Percentiles rank a stretch among this genome's conserved stretches.
Evolutionary conservation across 2,113 vertebrate species (phyloP).

Genomic region (Butorides virescens): DNA sequence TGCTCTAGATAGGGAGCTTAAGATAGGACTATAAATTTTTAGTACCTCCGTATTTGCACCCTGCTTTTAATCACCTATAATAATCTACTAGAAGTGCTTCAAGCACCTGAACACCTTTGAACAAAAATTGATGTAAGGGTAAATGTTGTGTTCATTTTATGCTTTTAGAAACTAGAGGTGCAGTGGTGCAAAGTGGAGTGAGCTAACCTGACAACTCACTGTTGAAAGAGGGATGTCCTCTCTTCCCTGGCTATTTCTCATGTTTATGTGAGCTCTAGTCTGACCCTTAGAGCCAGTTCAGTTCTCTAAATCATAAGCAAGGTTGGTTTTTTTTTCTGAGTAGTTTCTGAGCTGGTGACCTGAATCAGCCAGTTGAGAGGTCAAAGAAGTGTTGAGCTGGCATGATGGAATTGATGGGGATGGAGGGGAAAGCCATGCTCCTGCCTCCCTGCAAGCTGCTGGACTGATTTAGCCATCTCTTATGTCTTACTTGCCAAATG

Average conservation of each 20-base stretch:
- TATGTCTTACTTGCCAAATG: not conserved
- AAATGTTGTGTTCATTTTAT: not conserved
- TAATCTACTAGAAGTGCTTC: not conserved
- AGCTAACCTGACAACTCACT: not conserved
- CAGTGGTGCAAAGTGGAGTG: not conserved
- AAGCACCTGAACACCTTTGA: not conserved
- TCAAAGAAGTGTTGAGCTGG: not conserved
- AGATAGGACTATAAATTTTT: not conserved
- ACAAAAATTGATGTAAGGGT: not conserved
- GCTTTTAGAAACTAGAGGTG: not conserved
- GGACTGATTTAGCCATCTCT: not conserved
- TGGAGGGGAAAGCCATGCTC: not conserved
- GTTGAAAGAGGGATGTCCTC: not conserved
- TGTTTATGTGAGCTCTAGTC: not conserved
- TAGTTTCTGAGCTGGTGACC: not conserved
- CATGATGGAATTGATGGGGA: not conserved
- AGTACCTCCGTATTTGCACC: not conserved
- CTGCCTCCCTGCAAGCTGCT: not conserved
- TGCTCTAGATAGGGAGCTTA: not conserved
- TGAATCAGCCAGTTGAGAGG: not conserved
- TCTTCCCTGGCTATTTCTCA: not conserved
- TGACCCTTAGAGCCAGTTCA: not conserved
- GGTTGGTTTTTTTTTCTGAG: not conserved
- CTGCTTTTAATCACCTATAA: not conserved
- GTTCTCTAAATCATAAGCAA: not conserved